phyloP scores from a whole-genome alignment of 2,888 invertebrate genomes.

The Branchipolynoe longqiensis region DNA sequence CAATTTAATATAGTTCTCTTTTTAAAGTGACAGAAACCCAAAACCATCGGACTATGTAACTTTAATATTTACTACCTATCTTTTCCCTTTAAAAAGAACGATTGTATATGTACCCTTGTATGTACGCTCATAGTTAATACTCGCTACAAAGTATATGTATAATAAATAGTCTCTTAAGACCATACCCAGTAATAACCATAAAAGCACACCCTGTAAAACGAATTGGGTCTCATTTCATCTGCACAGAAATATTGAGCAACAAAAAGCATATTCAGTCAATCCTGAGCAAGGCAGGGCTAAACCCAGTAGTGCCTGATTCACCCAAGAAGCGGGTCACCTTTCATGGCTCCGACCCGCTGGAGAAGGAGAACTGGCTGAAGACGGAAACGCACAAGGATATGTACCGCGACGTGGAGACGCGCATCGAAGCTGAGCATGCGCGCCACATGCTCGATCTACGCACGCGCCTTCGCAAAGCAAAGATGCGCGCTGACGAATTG shows the following conservation, averaged over 20 bases:
- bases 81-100: too few species aligned
- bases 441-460: conserved; percentile 41
- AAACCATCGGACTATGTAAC: too few species aligned
- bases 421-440: conserved; percentile 30
- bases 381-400: conserved; percentile 4
- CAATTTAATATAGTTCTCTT: too few species aligned
- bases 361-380: conserved; percentile 25
- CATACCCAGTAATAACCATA: too few species aligned
- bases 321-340: conserved; percentile 50
- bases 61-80: too few species aligned
- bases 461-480: conserved; percentile 41
- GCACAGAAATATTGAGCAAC: conserved; percentile 37
- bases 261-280: conserved; percentile 37
- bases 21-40: too few species aligned
- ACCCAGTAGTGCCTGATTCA: not conserved
- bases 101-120: too few species aligned
- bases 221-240: conserved; percentile 12
- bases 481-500: conserved; percentile 29
- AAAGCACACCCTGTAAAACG: not conserved
- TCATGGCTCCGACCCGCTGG: not conserved
- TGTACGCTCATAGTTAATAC: not conserved
- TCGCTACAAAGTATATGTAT: not conserved
- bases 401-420: conserved; percentile 10
- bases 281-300: conserved; percentile 31
- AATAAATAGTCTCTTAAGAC: too few species aligned